These are phyloP conservation scores for Rhorus exstirpatorius DNA, from an alignment of 2,888 invertebrate species.

Conservation along the genomic window DNA sequence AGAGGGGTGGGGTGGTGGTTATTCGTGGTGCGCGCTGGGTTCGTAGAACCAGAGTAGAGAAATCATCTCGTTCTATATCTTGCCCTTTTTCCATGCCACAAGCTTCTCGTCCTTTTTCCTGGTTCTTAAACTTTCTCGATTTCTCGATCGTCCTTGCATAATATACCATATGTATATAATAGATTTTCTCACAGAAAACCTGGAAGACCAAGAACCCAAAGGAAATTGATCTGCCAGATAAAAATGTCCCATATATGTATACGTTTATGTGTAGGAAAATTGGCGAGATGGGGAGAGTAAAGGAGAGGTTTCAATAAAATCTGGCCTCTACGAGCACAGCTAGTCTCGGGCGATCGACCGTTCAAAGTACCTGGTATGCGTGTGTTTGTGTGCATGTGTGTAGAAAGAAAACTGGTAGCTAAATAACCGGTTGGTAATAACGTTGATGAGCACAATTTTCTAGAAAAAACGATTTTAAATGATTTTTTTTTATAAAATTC, in stretches of 20 bases:
- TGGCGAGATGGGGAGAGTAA: constrained; percentile 44
- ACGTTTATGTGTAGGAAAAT: constrained; percentile 78
- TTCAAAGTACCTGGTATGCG: constrained; percentile 74
- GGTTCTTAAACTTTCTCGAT: constrained; percentile 51
- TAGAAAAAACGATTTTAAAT: background rate
- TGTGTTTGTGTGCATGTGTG: background rate
- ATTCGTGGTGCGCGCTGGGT: constrained; percentile 30
- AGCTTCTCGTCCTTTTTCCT: constrained; percentile 41
- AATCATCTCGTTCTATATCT: constrained; percentile 50
- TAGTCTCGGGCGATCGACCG: constrained; percentile 21
- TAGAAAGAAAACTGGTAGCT: constrained; percentile 77
- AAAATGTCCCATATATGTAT: constrained; percentile 84
- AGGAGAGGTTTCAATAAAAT: constrained; percentile 83
- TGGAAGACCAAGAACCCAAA: constrained; percentile 69
- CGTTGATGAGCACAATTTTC: background rate
- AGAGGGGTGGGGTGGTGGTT: constrained; percentile 54
- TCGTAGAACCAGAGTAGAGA: constrained; percentile 52
- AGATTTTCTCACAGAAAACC: too few relatives aligned
- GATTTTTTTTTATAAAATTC: too few relatives aligned
- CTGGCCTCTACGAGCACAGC: constrained; percentile 33
- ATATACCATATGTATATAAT: too few relatives aligned
- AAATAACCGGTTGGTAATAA: background rate
- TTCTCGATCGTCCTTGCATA: constrained; percentile 50
- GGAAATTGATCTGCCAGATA: constrained; percentile 84
- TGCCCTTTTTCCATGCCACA: constrained; percentile 21